Conservation (phyloP, 2,888 invertebrate species). For the Thumatha senex region DNA sequence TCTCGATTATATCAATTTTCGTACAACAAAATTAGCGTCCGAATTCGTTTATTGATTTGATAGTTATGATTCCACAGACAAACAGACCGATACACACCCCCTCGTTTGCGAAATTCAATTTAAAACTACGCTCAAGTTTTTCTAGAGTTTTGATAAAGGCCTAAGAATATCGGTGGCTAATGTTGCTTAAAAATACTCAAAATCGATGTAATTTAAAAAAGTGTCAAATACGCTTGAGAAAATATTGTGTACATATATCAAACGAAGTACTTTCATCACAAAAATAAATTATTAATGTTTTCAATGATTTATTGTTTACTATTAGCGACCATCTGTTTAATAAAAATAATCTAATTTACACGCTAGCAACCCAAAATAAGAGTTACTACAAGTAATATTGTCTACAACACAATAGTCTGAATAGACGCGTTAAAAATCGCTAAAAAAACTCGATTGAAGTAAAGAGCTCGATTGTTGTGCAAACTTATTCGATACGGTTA, state of each 20-base stretch:
- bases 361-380: slow-evolving; percentile 62
- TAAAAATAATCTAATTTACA: slow-evolving; percentile 80
- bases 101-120: no score
- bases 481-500: slow-evolving; percentile 79
- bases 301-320: slow-evolving; percentile 68
- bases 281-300: slow-evolving; percentile 33
- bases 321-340: slow-evolving; percentile 69
- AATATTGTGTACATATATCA: background rate
- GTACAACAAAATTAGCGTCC: no score
- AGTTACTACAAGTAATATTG: slow-evolving; percentile 55
- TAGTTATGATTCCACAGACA: no score
- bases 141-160: background rate
- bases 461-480: slow-evolving; percentile 78
- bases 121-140: no score
- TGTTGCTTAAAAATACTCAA: no score
- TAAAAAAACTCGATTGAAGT: slow-evolving; percentile 75
- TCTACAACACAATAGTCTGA: slow-evolving; percentile 58
- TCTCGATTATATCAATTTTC: no score
- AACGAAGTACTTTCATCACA: background rate
- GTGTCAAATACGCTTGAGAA: slow-evolving; percentile 13
- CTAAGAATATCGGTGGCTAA: no score
- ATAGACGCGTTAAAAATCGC: slow-evolving; percentile 71
- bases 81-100: no score
- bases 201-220: background rate
- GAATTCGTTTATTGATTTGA: no score